Evolutionary conservation across 2,113 vertebrate species (phyloP), one percentile per base, ranked within the genome.

Genomic region (Rhinopomastus cyanomelas): DNA sequence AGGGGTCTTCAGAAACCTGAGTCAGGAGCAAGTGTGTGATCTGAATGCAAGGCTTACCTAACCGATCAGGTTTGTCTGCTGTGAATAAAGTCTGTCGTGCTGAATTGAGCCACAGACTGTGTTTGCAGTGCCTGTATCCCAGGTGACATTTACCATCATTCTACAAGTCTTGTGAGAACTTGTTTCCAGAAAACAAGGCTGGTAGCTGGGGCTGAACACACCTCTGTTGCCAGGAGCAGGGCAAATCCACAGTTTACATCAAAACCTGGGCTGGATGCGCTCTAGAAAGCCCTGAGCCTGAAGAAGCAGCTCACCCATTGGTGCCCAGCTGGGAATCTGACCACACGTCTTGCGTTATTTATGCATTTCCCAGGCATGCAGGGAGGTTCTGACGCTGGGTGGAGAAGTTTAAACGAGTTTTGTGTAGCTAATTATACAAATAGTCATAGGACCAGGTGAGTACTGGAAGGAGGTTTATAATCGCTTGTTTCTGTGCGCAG

Each of bases 401-500:
- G 25, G 57, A 73, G 61, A 91, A 51, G 57, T 86, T 90, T 56
- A 81, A 82, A 72, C 55, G 86, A 72, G 61, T 91, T 91, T 88
- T 60, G 81, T 49, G 9, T n/a, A 81, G 16, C 1, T 84, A 65
- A 61, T 93, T 87, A 51, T 48, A 21, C 16, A 66, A 30, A 48
- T 49, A 73, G 73, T 57, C 29, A 27, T 36, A 59, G 49, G 92
- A 78, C 4, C 25, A 77, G n/a, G 27, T 67, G 48, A 53, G 11
- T 68, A 42, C 12, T 75, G 46, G 16, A 74, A 81, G 39, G 16
- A 85, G 19, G 9, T 15, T 26, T 60, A 46, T 4, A 3, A n/a
- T n/a, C n/a, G n/a, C n/a, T n/a, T n/a, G n/a, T n/a, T n/a, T n/a
- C n/a, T n/a, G n/a, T n/a, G n/a, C n/a, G n/a, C n/a, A n/a, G n/a